These are phyloP conservation scores for Cettia cetti DNA, from an alignment of 2,113 vertebrate species.

Conservation along the genomic window DNA sequence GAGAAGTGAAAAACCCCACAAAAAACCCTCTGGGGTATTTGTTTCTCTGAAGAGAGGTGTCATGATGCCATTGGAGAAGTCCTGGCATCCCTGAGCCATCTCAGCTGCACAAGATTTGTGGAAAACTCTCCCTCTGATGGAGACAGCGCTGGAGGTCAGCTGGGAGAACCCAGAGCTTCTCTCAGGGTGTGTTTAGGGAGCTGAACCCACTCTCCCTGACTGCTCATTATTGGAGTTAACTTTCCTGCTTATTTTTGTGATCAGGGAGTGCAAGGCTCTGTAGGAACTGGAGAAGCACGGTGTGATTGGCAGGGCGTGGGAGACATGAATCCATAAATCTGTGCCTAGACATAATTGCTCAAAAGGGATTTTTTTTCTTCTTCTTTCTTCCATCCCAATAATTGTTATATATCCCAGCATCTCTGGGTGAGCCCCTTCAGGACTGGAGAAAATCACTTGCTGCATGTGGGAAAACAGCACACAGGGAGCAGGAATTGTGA, in stretches of 20 bases:
- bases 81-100: background rate
- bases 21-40: rapidly evolving
- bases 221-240: background rate
- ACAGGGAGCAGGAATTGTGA: background rate
- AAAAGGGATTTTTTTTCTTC: background rate
- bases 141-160: background rate
- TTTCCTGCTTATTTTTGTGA: constrained; percentile 27
- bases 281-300: background rate
- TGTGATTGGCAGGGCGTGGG: constrained; percentile 46
- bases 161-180: background rate
- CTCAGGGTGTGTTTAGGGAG: background rate
- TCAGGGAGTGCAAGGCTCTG: background rate
- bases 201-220: background rate
- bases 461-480: background rate
- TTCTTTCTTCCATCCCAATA: background rate
- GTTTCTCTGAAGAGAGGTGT: background rate
- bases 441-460: background rate
- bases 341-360: constrained; percentile 10
- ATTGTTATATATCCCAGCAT: background rate
- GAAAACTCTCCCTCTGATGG: rapidly evolving
- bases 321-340: constrained; percentile 17
- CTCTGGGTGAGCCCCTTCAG: background rate
- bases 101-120: background rate
- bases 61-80: background rate
- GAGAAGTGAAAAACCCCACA: background rate